phyloP scores from a whole-genome alignment of 1,140 invertebrate genomes.

The Drosophila bocki region DNA sequence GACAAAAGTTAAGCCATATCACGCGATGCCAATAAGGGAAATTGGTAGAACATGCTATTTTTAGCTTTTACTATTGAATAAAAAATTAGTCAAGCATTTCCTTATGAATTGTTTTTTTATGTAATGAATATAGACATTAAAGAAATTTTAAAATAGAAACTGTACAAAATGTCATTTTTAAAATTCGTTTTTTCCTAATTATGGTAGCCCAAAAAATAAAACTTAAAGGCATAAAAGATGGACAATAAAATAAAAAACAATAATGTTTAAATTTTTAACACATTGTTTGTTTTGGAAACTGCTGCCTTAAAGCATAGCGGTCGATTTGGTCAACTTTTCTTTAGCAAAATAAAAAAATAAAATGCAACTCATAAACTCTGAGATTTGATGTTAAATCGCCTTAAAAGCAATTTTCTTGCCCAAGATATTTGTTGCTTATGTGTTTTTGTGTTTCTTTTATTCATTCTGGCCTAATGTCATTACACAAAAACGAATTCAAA shows the following conservation, averaged over 20 bases:
- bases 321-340: too few relatives aligned
- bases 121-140: neutral
- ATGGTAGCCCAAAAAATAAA: too few relatives aligned
- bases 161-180: too few relatives aligned
- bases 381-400: conserved; percentile 49
- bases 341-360: conserved; percentile 5
- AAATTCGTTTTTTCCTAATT: too few relatives aligned
- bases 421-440: conserved; percentile 11
- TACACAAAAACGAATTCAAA: conserved; percentile 41
- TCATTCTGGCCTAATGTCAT: conserved; percentile 69
- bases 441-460: conserved; percentile 45
- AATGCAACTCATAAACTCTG: conserved; percentile 71
- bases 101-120: too few relatives aligned
- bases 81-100: neutral
- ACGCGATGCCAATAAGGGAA: conserved; percentile 64
- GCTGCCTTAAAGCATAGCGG: too few relatives aligned
- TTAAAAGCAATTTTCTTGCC: conserved; percentile 37
- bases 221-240: too few relatives aligned
- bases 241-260: neutral
- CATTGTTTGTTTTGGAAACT: conserved; percentile 8
- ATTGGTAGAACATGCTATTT: conserved; percentile 3
- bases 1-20: conserved; percentile 47
- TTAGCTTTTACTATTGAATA: neutral
- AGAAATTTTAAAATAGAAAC: neutral
- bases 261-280: too few relatives aligned